Conservation (phyloP, 2,797 vertebrate genomes). For the Alectoris magna region DNA sequence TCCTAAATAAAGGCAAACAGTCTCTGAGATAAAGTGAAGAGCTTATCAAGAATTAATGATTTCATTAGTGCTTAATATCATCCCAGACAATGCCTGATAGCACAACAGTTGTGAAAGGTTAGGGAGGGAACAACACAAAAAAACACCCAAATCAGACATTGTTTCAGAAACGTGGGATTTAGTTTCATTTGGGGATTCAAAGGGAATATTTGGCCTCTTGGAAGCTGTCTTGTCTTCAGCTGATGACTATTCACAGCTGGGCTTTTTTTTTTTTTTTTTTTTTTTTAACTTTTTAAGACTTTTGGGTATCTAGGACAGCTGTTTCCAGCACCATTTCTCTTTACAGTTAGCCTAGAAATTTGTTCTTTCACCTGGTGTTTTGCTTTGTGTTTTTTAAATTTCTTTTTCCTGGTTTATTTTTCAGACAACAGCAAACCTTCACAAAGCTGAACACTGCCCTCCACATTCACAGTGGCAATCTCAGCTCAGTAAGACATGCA, state of each 20-base stretch:
- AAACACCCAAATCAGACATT: neutral
- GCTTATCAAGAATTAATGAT: neutral
- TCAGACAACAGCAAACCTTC: neutral
- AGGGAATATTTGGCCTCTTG: neutral
- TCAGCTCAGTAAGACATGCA: neutral
- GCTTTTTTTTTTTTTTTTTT: neutral
- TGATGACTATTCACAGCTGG: neutral
- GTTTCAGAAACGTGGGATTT: neutral
- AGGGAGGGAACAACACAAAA: neutral
- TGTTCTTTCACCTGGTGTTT: neutral
- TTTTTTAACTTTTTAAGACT: neutral
- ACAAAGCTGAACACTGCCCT: neutral
- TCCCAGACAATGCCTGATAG: neutral
- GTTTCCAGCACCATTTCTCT: neutral
- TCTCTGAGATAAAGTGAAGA: constrained; percentile 1
- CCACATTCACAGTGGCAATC: neutral
- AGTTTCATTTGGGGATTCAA: neutral
- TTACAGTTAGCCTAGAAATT: neutral
- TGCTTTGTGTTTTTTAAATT: neutral
- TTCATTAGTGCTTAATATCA: neutral
- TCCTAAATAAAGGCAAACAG: constrained; percentile 10
- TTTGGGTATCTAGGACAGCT: neutral
- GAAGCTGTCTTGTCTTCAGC: neutral
- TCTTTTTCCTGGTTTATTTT: neutral
- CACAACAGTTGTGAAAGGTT: neutral